Conservation (phyloP, 2,888 invertebrate genomes). For the Cephus pulcher region DNA sequence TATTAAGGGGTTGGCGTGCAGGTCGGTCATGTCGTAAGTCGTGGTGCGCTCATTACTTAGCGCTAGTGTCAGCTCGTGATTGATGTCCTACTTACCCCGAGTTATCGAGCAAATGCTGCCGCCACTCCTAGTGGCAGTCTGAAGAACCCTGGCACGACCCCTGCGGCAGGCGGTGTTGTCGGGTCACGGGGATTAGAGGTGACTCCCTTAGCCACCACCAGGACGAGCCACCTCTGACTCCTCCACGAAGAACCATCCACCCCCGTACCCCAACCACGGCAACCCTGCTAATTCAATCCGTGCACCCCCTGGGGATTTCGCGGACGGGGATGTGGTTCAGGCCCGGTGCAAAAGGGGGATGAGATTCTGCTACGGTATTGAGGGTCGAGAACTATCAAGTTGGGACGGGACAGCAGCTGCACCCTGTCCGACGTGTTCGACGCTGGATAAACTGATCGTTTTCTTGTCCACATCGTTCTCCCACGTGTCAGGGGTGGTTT, state of each 20-base stretch:
- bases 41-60: constrained; percentile 30
- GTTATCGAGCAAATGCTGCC: constrained; percentile 29
- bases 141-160: constrained; percentile 4
- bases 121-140: constrained; percentile 11
- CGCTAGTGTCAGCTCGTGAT: constrained; percentile 27
- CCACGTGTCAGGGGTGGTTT: background rate
- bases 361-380: background rate
- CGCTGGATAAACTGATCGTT: constrained; percentile 5
- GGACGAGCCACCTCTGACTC: background rate
- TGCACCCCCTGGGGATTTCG: constrained; percentile 17
- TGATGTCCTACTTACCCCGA: constrained; percentile 34
- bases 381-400: background rate
- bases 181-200: constrained; percentile 18
- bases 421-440: constrained; percentile 4
- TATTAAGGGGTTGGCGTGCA: constrained; percentile 30
- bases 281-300: constrained; percentile 26
- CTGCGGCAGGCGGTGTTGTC: constrained; percentile 9
- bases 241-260: constrained; percentile 7
- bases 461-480: background rate
- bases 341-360: background rate
- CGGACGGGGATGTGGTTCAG: constrained; percentile 1
- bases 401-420: background rate
- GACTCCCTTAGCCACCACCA: constrained; percentile 5
- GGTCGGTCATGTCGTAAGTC: constrained; percentile 24
- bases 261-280: constrained; percentile 1